Evolutionary conservation across 2,113 vertebrate species (phyloP).

Genomic region (Rhipidura dahli): DNA sequence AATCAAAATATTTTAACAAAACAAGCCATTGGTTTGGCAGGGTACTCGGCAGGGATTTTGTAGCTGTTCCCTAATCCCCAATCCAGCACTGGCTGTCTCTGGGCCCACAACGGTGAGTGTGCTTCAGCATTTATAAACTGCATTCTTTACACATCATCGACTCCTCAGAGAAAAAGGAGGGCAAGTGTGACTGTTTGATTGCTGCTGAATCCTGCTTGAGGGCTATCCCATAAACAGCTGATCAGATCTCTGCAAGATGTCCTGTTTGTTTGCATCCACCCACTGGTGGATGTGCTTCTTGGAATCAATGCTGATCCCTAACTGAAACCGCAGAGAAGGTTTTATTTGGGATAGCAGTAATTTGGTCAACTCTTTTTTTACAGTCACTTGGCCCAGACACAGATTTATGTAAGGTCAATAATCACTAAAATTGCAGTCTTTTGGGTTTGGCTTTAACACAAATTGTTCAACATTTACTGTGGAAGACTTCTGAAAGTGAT

Average conservation of each 20-base stretch:
- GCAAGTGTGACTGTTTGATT: not conserved
- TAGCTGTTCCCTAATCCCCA: not conserved
- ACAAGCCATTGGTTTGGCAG: not conserved
- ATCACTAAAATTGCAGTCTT: not conserved
- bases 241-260: not conserved
- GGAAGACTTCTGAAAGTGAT: not conserved
- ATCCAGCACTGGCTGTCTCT: not conserved
- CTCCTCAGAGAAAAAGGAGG: not conserved
- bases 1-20: constrained; percentile 23
- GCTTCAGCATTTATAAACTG: not conserved
- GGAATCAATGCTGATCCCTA: not conserved
- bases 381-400: not conserved
- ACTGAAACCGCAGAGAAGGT: not conserved
- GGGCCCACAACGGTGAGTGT: not conserved
- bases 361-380: not conserved
- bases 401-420: not conserved
- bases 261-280: not conserved
- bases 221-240: not conserved
- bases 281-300: not conserved
- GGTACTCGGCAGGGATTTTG: not conserved
- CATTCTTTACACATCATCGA: not conserved
- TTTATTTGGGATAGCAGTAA: not conserved
- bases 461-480: not conserved
- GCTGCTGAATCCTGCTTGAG: not conserved
- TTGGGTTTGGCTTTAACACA: not conserved